Percentiles rank a stretch among this genome's conserved stretches.
Evolutionary conservation across 2,888 invertebrate genomes (phyloP).

Genomic region (Protodeltote pygarga): DNA sequence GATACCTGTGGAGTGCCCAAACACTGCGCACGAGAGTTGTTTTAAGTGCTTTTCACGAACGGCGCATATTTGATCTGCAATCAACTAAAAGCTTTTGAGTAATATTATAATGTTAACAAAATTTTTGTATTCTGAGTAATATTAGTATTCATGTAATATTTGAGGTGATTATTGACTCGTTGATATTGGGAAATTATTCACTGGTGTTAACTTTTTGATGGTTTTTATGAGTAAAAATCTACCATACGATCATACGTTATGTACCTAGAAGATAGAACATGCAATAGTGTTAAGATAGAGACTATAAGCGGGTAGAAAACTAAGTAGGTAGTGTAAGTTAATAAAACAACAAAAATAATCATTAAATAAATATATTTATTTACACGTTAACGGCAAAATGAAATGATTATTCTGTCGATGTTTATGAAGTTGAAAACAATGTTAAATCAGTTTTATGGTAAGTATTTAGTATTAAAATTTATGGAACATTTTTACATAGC

Average conservation of each 20-base stretch:
- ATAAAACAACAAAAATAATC: slow-evolving; percentile 72
- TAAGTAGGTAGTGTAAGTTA: slow-evolving; percentile 21
- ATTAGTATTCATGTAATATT: slow-evolving; percentile 25
- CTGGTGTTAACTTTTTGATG: neutral
- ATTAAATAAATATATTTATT: slow-evolving; percentile 87
- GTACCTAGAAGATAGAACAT: no score
- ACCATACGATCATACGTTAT: no score
- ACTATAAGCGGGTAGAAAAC: neutral
- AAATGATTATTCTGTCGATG: slow-evolving; percentile 80
- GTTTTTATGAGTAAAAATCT: no score
- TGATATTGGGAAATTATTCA: slow-evolving; percentile 12
- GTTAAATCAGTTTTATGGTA: slow-evolving; percentile 48
- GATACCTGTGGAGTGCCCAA: slow-evolving; percentile 31
- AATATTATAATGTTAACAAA: slow-evolving; percentile 42
- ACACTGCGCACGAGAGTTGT: slow-evolving; percentile 54
- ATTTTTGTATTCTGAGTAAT: slow-evolving; percentile 24
- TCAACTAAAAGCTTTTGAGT: slow-evolving; percentile 54
- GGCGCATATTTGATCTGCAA: slow-evolving; percentile 60
- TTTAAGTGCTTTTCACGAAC: slow-evolving; percentile 63
- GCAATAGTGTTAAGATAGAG: no score
- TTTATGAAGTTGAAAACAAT: slow-evolving; percentile 68
- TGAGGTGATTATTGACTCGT: slow-evolving; percentile 29
- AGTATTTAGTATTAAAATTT: slow-evolving; percentile 56
- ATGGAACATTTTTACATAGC: slow-evolving; percentile 60
- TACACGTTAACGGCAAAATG: slow-evolving; percentile 81